Percentiles rank a stretch among this genome's conserved stretches.
These are phyloP conservation scores for Drosophila leontia DNA, from an alignment of 1,140 invertebrate species.

Conservation along the genomic window DNA sequence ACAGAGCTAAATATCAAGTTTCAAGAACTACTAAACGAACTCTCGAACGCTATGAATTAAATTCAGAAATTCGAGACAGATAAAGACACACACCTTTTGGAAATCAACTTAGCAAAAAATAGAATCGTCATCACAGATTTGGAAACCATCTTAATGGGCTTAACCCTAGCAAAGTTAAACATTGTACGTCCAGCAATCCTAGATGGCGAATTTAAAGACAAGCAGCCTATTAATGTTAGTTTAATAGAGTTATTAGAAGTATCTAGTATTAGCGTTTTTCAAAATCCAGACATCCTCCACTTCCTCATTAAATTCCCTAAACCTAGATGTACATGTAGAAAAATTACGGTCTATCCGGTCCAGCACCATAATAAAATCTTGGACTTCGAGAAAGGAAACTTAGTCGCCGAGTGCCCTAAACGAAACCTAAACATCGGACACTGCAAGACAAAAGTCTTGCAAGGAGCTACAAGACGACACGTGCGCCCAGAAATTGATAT, in stretches of 20 bases:
- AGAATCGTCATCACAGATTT: neutral
- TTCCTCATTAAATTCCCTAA: slow-evolving; percentile 10
- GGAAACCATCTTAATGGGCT: slow-evolving; percentile 5
- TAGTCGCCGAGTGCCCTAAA: neutral
- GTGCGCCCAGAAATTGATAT: neutral
- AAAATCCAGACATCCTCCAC: neutral
- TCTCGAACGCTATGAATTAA: neutral
- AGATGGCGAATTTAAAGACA: neutral
- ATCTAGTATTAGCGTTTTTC: slow-evolving; percentile 4
- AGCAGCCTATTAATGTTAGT: neutral
- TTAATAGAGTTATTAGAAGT: slow-evolving; percentile 4
- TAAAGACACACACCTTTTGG: slow-evolving; percentile 1
- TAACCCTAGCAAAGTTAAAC: slow-evolving; percentile 1
- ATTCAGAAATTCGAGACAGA: slow-evolving; percentile 3
- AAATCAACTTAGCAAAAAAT: neutral
- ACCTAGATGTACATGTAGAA: neutral
- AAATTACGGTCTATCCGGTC: neutral
- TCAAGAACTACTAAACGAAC: neutral
- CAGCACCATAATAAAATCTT: neutral
- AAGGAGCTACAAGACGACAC: slow-evolving; percentile 1
- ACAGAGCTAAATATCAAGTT: slow-evolving; percentile 8
- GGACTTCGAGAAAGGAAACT: neutral
- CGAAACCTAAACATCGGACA: neutral
- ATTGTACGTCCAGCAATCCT: no score
- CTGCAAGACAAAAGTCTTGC: neutral